Evolutionary conservation across 2,888 invertebrate genomes (phyloP).

Genomic region (Drosophila multiciliata): DNA sequence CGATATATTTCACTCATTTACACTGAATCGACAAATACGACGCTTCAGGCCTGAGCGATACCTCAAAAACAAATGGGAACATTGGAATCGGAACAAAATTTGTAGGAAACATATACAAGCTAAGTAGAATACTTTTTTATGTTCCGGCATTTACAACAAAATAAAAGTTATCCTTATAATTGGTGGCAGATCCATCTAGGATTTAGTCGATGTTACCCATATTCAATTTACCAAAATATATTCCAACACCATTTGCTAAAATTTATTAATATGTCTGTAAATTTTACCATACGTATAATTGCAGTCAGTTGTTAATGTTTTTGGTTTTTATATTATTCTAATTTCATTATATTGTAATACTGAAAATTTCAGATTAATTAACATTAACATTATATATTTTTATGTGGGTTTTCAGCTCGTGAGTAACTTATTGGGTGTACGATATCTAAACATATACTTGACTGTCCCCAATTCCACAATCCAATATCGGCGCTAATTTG

Average conservation of each 20-base stretch:
- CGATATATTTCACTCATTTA: constrained; percentile 4
- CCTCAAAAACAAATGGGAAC: not conserved
- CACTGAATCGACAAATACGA: not conserved
- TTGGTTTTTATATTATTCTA: not conserved
- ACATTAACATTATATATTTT: not conserved
- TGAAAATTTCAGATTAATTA: too few species aligned
- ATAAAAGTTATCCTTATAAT: not conserved
- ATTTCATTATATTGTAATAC: too few species aligned
- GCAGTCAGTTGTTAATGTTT: not conserved
- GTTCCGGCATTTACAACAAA: not conserved
- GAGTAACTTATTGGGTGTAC: not conserved
- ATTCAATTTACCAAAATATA: not conserved
- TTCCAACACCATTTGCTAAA: not conserved
- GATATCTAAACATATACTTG: not conserved
- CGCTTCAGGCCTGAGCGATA: not conserved
- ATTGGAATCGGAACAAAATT: not conserved
- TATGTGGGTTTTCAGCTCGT: not conserved
- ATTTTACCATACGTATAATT: not conserved
- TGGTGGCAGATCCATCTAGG: not conserved
- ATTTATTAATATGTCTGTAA: not conserved
- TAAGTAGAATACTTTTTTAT: not conserved
- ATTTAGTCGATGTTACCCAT: not conserved
- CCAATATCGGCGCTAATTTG: constrained; percentile 16
- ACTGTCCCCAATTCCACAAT: constrained; percentile 18
- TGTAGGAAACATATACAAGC: not conserved